Evolutionary conservation across 2,888 invertebrate species (phyloP), one percentile per base, ranked within the genome.

Genomic region (Hedya salicella): DNA sequence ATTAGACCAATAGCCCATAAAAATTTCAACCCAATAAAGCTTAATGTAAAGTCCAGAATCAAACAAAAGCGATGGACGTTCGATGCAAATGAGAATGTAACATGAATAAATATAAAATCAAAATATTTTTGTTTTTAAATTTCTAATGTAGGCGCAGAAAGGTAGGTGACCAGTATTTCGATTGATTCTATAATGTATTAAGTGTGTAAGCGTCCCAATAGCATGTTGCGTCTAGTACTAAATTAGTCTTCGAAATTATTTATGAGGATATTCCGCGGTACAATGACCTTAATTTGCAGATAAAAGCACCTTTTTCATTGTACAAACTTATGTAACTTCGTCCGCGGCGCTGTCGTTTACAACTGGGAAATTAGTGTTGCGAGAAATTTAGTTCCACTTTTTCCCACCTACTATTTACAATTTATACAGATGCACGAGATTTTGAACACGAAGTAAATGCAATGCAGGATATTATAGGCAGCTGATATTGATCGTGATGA

Each of bases 121-220:
- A 82, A 80, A 80, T 72, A 77, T 67, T 80, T 85, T 81, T 81
- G 78, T 80, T 77, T 79, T 79, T 69, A 73, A 77, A 83, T 79
- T 79, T 82, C 77, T 78, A 69, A 71, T 36, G 81, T 85, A n/a
- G n/a, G n/a, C n/a, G n/a, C n/a, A n/a, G n/a, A 91, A 91, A 91
- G 91, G 91, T 91, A 90, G 89, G 82, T 68, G 77, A 79, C 74
- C 78, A 79, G 81, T 80, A 76, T 76, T 79, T 74, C 78, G 79
- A 81, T 82, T 68, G 68, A 63, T 69, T 62, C 59, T n/a, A 30
- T n/a, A n/a, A n/a, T n/a, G 59, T 57, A n/a, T 44, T 68, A 68
- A 67, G 61, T 62, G 63, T 62, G 42, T 61, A 39, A 60, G 53
- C 39, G 50, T 54, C 68, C 63, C 59, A 53, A 61, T 14, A 71